phyloP scores from a whole-genome alignment of 2,888 invertebrate species.

The Eilema depressum region DNA sequence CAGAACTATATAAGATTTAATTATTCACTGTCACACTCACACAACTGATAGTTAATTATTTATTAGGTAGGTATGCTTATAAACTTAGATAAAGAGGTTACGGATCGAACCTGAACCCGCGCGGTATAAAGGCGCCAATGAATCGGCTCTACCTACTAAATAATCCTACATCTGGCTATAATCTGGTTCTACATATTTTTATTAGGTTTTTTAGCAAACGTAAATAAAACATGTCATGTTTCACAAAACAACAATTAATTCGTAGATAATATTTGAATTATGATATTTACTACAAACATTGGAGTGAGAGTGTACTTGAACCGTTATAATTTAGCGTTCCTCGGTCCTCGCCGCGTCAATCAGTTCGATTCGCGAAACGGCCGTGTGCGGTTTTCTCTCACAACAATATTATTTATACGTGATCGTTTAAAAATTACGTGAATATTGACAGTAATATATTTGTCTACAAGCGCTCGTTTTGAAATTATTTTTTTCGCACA shows the following conservation, averaged over 20 bases:
- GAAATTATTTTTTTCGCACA: not conserved
- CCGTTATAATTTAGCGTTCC: conserved; percentile 35
- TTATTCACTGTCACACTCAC: too few species aligned
- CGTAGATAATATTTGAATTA: not conserved
- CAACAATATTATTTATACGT: not conserved
- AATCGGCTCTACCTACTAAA: too few species aligned
- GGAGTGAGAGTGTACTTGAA: conserved; percentile 12
- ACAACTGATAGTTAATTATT: too few species aligned
- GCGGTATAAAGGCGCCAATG: not conserved
- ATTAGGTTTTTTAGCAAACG: not conserved
- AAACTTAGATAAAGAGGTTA: not conserved
- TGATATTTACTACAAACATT: conserved; percentile 24
- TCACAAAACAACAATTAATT: not conserved
- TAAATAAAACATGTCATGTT: not conserved
- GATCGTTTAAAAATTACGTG: conserved; percentile 4
- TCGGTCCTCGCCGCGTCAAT: conserved; percentile 8
- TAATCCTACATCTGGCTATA: too few species aligned
- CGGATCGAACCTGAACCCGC: not conserved
- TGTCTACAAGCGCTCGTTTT: not conserved
- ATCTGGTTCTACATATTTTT: not conserved
- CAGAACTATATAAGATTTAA: too few species aligned
- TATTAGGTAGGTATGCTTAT: too few species aligned
- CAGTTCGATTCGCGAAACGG: conserved; percentile 38
- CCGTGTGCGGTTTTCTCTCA: conserved; percentile 21
- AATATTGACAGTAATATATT: not conserved